Base-by-base conservation (phyloP, 1,140 invertebrate genomes). In the Lutraria rhynchaena region DNA sequence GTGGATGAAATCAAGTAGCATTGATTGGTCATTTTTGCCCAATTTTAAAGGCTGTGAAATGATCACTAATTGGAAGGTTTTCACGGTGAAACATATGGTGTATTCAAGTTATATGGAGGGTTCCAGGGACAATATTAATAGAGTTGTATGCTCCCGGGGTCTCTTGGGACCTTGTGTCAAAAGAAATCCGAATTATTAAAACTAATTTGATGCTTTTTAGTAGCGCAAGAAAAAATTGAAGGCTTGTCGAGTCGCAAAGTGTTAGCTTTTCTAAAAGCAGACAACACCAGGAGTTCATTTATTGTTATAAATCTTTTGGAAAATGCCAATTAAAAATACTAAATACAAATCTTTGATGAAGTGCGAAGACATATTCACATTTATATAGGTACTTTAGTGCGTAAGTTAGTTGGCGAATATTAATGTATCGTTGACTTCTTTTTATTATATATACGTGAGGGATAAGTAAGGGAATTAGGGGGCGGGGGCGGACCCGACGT, bases 31-130 rank as follows among this genome's bases (percentile, higher is more conserved):
- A 74, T 74, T 74, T 74, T 57, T n/a, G 15, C 51, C 35, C 22
- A 55, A 51, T 60, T 73, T 57, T 37, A 29, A 41, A n/a, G 17
- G 15, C 37, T 24, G 13, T 49, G 57, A 80, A 69, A 67, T 44
- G 63, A 53, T n/a, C 35, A 19, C 76, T 80, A 80, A 80, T 80
- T 80, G 76, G 31, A 46, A 4, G 22, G 29, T 19, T 37, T n/a
- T 41, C 46, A 22, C 29, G 31, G 19, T 57, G 49, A 80, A 80
- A 80, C 76, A 80, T 80, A 80, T 80, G 76, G 76, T 80, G 63
- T 65, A 63, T 60, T 44, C 13, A 33, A 44, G 5, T 41, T 41
- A 41, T 41, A 61, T 49, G 33, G 41, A 3, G 15, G 17, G 63
- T 46, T 49, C 46, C 29, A 44, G 58, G 33, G 55, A 57, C 73